Evolutionary conservation across 1,140 invertebrate genomes (phyloP).

Genomic region (Lethocerus indicus): DNA sequence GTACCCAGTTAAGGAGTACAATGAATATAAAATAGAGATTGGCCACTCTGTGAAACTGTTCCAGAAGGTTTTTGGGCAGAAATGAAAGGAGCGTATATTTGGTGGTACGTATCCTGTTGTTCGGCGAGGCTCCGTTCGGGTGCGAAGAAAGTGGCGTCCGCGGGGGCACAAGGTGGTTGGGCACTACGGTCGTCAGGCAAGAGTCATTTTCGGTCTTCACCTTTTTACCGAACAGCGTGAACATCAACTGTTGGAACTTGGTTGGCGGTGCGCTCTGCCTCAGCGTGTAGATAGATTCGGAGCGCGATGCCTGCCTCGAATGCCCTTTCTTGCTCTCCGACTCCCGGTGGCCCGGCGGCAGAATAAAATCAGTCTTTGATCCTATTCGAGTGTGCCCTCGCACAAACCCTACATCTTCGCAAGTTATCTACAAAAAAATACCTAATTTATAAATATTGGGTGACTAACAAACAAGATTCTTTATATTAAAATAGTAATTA

Average conservation of each 20-base stretch:
- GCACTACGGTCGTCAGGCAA: conserved; percentile 51
- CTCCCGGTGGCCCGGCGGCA: conserved; percentile 52
- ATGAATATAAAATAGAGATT: conserved; percentile 98
- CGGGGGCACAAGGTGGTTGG: conserved; percentile 64
- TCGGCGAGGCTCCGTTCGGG: conserved; percentile 55
- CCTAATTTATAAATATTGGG: no score
- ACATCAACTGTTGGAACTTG: conserved; percentile 41
- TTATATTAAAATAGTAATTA: no score
- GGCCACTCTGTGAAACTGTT: conserved; percentile 94
- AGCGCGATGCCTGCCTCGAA: conserved; percentile 42
- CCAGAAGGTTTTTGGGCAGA: conserved; percentile 89
- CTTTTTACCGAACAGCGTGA: conserved; percentile 26
- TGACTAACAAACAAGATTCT: no score
- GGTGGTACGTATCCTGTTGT: conserved; percentile 79
- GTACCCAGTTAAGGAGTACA: conserved; percentile 88
- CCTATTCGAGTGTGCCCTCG: conserved; percentile 59
- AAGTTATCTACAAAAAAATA: conserved; percentile 12
- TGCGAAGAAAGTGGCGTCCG: conserved; percentile 51
- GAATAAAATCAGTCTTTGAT: conserved; percentile 71
- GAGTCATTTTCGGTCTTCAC: conserved; percentile 35
- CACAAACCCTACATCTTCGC: conserved; percentile 22
- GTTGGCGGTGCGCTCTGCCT: conserved; percentile 47
- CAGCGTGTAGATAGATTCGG: conserved; percentile 77
- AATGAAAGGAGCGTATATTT: conserved; percentile 92
- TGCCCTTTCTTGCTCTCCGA: conserved; percentile 30